Evolutionary conservation across 2,797 vertebrate species (phyloP).

Genomic region (Spinibarbus caldwelli): DNA sequence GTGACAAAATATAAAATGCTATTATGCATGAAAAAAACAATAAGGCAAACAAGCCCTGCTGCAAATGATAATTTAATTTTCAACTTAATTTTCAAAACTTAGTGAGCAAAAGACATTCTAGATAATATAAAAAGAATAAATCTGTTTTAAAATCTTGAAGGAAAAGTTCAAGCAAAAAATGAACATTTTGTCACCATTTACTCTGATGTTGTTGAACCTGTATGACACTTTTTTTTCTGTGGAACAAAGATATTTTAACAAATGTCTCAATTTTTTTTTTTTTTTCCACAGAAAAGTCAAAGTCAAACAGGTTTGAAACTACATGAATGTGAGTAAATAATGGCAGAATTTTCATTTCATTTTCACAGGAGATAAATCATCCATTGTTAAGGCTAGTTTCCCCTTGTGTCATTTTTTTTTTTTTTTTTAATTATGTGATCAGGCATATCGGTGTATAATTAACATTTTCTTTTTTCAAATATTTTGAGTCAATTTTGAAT

Average conservation of each 20-base stretch:
- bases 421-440: too few relatives aligned
- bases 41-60: not conserved
- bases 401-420: not conserved
- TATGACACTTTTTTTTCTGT: not conserved
- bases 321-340: not conserved
- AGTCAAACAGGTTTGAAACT: not conserved
- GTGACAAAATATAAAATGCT: not conserved
- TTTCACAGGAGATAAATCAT: not conserved
- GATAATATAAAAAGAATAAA: not conserved
- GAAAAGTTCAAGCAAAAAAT: not conserved
- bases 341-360: not conserved
- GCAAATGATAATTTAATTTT: too few relatives aligned
- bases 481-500: too few relatives aligned
- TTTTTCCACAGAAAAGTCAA: not conserved
- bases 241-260: not conserved
- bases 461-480: too few relatives aligned
- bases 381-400: not conserved
- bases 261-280: not conserved
- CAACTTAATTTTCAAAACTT: not conserved
- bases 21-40: not conserved
- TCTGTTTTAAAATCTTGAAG: not conserved
- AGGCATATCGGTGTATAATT: too few relatives aligned
- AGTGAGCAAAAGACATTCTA: not conserved
- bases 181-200: not conserved
- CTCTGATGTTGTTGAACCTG: not conserved